Evolutionary conservation across 2,888 invertebrate species (phyloP).

Genomic region (Azorinus chamasolen): DNA sequence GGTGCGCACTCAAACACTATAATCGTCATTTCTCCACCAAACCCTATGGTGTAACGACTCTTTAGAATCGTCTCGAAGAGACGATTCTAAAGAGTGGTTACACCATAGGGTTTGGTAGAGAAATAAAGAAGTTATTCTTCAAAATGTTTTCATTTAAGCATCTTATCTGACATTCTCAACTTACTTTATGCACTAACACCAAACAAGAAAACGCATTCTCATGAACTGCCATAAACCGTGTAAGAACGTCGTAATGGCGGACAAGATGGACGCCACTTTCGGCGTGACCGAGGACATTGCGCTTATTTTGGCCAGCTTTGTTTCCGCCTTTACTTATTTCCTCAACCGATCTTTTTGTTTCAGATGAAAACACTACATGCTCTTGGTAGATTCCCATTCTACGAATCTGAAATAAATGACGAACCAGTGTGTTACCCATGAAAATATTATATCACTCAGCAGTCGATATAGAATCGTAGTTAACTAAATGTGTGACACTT

Average conservation of each 20-base stretch:
- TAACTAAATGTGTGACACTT: no score
- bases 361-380: constrained; percentile 50
- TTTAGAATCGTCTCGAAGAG: no score
- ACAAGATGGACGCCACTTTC: constrained; percentile 65
- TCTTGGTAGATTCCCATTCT: constrained; percentile 49
- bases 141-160: no score
- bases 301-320: constrained; percentile 48
- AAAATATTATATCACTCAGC: neutral
- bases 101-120: no score
- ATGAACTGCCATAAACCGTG: constrained; percentile 56
- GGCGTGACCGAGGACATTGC: constrained; percentile 64
- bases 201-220: constrained; percentile 41
- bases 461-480: no score
- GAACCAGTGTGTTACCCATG: neutral
- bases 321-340: constrained; percentile 61
- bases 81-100: no score
- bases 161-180: no score
- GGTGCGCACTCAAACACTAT: no score
- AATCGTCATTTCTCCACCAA: no score
- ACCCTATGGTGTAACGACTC: no score
- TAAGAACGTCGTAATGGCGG: constrained; percentile 63
- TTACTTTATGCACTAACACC: constrained; percentile 63
- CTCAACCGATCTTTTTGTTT: constrained; percentile 49
- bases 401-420: constrained; percentile 43
- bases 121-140: no score